Evolutionary conservation across 2,113 vertebrate species (phyloP).

Genomic region (Melanerpes aurifrons): DNA sequence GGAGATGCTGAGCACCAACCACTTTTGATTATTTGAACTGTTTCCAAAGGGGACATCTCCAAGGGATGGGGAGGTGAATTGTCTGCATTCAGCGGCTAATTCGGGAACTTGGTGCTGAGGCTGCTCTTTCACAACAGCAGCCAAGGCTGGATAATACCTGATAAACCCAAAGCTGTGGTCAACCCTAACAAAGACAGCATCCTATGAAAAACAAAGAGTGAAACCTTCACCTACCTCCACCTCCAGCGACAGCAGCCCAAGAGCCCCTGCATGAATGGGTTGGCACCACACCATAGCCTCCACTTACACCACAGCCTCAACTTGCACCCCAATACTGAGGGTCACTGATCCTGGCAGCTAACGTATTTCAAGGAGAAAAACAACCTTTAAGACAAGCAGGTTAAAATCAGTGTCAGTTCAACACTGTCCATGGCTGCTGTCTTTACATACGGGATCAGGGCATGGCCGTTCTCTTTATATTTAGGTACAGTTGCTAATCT

Average conservation of each 20-base stretch:
- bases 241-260: background rate
- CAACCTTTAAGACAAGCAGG: conserved; percentile 22
- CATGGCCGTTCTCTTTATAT: conserved; percentile 56
- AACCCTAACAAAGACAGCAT: accelerated
- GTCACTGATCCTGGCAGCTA: accelerated
- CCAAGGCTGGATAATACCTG: accelerated
- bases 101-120: background rate
- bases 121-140: background rate
- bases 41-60: background rate
- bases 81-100: background rate
- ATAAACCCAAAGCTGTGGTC: background rate
- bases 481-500: conserved; percentile 47
- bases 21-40: background rate
- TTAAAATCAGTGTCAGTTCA: conserved; percentile 70
- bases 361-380: conserved; percentile 3
- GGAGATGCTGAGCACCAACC: background rate
- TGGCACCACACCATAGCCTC: background rate
- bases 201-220: background rate
- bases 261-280: background rate
- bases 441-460: background rate
- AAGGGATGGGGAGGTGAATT: background rate
- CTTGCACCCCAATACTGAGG: background rate
- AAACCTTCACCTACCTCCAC: background rate
- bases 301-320: accelerated
- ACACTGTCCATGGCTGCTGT: conserved; percentile 19